Conservation (phyloP, 2,113 vertebrate genomes). For the Dasyprocta punctata region DNA sequence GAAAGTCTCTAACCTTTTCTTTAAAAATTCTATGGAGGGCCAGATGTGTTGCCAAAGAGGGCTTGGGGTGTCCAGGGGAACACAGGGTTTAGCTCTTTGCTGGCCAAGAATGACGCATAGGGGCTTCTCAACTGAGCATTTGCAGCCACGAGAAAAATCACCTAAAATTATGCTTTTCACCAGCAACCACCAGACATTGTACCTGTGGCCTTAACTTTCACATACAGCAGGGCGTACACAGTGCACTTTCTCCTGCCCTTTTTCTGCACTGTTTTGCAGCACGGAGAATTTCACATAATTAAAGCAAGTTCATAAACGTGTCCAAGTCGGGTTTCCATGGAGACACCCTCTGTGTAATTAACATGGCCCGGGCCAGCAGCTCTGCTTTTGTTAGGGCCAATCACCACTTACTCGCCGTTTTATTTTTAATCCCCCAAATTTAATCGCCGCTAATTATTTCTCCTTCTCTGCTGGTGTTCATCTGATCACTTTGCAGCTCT, state of each 20-base stretch:
- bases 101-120: not conserved
- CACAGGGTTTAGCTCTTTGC: not conserved
- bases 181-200: rapidly evolving
- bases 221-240: not conserved
- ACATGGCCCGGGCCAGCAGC: not conserved
- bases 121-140: not conserved
- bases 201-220: not conserved
- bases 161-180: not conserved
- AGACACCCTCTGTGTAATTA: conserved; percentile 71
- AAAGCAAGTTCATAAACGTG: not conserved
- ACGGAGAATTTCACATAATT: conserved; percentile 54
- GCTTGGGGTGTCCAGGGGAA: not conserved
- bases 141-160: not conserved
- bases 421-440: conserved; percentile 45
- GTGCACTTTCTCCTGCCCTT: not conserved
- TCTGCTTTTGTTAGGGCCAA: not conserved
- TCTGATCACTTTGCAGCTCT: not conserved
- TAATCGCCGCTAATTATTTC: conserved; percentile 40
- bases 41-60: not conserved
- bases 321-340: conserved; percentile 82
- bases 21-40: too few relatives aligned
- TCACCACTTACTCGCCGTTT: conserved; percentile 8
- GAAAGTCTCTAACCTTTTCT: not conserved
- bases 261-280: not conserved
- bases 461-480: not conserved